These are phyloP conservation scores for Xenus cinereus DNA, from an alignment of 2,113 vertebrate species.

Conservation along the genomic window DNA sequence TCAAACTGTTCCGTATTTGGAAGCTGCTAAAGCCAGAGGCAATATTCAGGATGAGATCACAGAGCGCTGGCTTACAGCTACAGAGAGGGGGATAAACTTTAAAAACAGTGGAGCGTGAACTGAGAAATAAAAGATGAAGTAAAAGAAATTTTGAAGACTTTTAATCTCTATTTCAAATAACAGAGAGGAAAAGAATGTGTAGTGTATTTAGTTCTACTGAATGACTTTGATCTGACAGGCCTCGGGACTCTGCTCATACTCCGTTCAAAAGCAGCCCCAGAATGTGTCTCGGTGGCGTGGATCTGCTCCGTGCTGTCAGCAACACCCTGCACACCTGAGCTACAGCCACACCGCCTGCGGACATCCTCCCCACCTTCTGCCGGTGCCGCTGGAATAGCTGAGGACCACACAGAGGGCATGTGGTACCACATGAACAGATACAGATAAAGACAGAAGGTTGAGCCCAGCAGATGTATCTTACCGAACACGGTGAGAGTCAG, in stretches of 20 bases:
- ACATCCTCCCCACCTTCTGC: background rate
- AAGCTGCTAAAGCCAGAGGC: conserved; percentile 45
- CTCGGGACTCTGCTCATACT: background rate
- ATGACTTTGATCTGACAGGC: background rate
- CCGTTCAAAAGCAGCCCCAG: background rate
- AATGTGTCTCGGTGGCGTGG: background rate
- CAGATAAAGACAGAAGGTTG: background rate
- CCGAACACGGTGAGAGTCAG: conserved; percentile 93
- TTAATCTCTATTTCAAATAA: background rate
- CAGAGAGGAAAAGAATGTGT: background rate
- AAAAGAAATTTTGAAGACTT: background rate
- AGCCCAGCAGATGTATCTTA: conserved; percentile 64
- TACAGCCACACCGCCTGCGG: background rate
- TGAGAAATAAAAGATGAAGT: background rate
- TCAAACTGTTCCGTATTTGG: conserved; percentile 56
- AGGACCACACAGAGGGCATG: background rate
- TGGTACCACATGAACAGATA: background rate
- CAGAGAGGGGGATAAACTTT: background rate
- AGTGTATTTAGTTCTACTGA: background rate
- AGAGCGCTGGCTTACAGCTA: background rate
- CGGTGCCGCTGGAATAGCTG: background rate
- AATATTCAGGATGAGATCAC: conserved; percentile 44
- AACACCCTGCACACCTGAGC: background rate
- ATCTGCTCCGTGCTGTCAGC: background rate
- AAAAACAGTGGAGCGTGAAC: background rate